These are phyloP conservation scores for Pterocles orientalis DNA, from an alignment of 2,113 vertebrate species.

Conservation along the genomic window DNA sequence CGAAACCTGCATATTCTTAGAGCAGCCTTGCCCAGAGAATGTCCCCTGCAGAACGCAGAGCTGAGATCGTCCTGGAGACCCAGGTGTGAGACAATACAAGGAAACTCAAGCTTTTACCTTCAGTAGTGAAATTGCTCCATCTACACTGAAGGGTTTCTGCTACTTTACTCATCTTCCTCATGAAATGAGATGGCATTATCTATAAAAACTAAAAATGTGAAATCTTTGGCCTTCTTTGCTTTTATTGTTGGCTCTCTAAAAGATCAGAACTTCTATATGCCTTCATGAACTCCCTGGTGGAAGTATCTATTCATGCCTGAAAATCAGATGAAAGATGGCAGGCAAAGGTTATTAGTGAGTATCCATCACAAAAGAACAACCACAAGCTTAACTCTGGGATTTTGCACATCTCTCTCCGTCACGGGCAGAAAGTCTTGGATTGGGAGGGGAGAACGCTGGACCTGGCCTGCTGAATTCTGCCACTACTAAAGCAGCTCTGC, in stretches of 20 bases:
- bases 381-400: background rate
- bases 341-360: background rate
- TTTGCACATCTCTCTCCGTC: background rate
- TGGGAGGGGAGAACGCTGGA: background rate
- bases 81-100: background rate
- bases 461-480: background rate
- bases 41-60: background rate
- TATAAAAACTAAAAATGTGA: background rate
- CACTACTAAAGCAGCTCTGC: background rate
- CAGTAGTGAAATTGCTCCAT: background rate
- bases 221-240: background rate
- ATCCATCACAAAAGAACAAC: background rate
- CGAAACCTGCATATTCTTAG: background rate
- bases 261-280: background rate
- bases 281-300: background rate
- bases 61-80: background rate
- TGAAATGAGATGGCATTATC: background rate
- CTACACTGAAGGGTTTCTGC: background rate
- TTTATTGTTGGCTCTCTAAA: background rate
- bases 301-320: background rate
- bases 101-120: background rate
- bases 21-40: background rate
- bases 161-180: background rate
- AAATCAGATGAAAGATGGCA: background rate
- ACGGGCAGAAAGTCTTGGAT: background rate